These are phyloP conservation scores for Aegithalos caudatus DNA, from an alignment of 2,113 vertebrate species.

Conservation along the genomic window DNA sequence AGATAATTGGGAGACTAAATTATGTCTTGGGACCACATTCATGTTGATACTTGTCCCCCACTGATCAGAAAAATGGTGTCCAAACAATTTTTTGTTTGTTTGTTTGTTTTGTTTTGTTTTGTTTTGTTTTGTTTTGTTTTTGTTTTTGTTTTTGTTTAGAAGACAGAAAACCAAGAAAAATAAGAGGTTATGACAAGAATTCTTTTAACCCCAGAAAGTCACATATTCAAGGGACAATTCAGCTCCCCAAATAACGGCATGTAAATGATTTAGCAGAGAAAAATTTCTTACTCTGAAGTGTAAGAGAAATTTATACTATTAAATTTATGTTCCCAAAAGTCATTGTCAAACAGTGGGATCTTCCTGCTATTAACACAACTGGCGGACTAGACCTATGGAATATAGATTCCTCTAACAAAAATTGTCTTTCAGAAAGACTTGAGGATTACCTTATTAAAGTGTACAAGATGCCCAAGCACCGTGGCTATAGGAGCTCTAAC, in stretches of 20 bases:
- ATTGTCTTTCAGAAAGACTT: not conserved
- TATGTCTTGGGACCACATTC: not conserved
- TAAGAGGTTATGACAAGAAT: accelerated
- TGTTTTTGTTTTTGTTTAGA: not conserved
- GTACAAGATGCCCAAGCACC: not conserved
- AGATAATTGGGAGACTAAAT: not conserved
- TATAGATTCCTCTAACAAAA: not conserved
- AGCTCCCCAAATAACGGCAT: accelerated
- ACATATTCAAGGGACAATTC: accelerated
- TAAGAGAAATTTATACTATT: no score
- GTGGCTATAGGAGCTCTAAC: not conserved
- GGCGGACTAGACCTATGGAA: not conserved
- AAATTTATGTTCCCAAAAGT: not conserved
- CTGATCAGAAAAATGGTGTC: not conserved
- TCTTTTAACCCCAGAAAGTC: not conserved
- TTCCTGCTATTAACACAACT: not conserved
- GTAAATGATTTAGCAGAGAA: not conserved
- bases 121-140: no score
- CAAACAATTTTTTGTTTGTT: not conserved
- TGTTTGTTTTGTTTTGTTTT: not conserved
- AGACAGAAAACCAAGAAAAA: not conserved
- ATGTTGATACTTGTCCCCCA: not conserved
- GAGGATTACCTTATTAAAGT: not conserved
- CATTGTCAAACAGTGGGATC: not conserved
- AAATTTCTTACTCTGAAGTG: not conserved